phyloP scores from a whole-genome alignment of 2,888 invertebrate genomes.

The Tyria jacobaeae region DNA sequence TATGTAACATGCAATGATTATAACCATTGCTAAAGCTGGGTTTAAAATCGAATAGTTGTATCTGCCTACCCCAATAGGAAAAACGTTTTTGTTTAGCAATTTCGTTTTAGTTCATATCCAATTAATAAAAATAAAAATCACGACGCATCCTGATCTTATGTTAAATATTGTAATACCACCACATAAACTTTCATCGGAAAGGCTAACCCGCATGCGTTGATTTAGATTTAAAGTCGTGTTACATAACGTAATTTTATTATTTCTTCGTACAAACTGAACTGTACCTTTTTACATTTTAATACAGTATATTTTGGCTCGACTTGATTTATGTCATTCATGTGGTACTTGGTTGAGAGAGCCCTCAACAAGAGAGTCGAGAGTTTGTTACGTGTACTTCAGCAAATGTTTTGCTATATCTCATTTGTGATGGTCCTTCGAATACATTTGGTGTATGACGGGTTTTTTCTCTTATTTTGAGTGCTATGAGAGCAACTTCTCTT shows the following conservation, averaged over 20 bases:
- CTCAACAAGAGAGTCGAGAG: conserved; percentile 33
- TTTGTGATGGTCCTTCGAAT: conserved; percentile 31
- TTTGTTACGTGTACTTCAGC: conserved; percentile 42
- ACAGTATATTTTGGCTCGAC: conserved; percentile 19
- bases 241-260: conserved; percentile 29
- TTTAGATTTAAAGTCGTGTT: conserved; percentile 35
- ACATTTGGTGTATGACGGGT: conserved; percentile 35
- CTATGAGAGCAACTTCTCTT: conserved; percentile 1
- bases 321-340: conserved; percentile 20
- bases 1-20: no score
- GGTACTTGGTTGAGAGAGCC: conserved; percentile 32
- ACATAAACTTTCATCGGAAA: conserved; percentile 15
- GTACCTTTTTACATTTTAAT: conserved; percentile 1
- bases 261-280: background rate
- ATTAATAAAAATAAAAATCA: background rate
- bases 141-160: background rate
- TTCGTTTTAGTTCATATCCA: no score
- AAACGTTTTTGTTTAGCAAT: no score
- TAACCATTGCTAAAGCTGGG: no score
- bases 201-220: conserved; percentile 24
- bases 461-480: conserved; percentile 1
- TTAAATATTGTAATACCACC: conserved; percentile 9
- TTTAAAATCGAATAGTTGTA: no score
- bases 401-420: conserved; percentile 42
- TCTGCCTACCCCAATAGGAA: no score